phyloP scores from a whole-genome alignment of 1,140 invertebrate genomes.

The Contarinia nasturtii region DNA sequence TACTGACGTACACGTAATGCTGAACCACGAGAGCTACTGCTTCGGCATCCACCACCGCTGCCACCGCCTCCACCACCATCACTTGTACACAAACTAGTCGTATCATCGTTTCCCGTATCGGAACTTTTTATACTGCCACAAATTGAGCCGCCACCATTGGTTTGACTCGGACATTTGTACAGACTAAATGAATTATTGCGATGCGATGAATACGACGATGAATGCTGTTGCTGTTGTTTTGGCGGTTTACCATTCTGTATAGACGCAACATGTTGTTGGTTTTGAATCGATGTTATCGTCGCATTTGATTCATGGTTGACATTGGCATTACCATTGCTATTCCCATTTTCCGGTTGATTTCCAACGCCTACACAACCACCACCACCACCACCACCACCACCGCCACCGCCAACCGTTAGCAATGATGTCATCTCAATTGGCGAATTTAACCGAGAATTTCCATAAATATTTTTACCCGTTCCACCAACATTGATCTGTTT shows the following conservation, averaged over 20 bases:
- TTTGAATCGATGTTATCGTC: not conserved
- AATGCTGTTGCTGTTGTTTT: slow-evolving; percentile 14
- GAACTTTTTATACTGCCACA: too few species aligned
- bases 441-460: slow-evolving; percentile 38
- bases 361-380: too few species aligned
- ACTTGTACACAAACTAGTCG: too few species aligned
- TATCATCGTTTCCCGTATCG: too few species aligned
- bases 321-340: too few species aligned
- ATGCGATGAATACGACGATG: slow-evolving; percentile 9
- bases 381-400: slow-evolving; percentile 10
- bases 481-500: slow-evolving; percentile 38
- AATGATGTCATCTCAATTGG: slow-evolving; percentile 63
- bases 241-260: slow-evolving; percentile 2
- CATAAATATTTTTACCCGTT: slow-evolving; percentile 64
- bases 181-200: slow-evolving; percentile 3
- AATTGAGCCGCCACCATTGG: too few species aligned
- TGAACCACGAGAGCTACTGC: slow-evolving; percentile 17
- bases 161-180: too few species aligned
- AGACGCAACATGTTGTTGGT: not conserved
- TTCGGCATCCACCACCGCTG: slow-evolving; percentile 31
- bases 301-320: not conserved
- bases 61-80: not conserved
- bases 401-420: slow-evolving; percentile 39
- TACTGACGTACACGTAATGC: slow-evolving; percentile 47
- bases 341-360: not conserved